These are phyloP conservation scores for Drosophila baimaii DNA, from an alignment of 1,140 invertebrate species.

Conservation along the genomic window DNA sequence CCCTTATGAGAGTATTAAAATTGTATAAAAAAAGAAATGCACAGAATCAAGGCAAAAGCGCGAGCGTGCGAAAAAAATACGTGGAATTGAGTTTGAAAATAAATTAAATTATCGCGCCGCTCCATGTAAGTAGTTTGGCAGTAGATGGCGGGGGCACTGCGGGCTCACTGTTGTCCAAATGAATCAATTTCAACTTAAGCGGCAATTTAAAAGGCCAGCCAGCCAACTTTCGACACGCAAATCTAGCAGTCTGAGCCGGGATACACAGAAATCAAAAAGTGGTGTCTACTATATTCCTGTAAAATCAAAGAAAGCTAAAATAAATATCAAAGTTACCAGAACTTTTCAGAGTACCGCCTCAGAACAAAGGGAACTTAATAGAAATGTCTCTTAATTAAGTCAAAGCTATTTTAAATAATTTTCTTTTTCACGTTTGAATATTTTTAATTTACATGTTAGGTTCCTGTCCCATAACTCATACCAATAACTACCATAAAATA, in stretches of 20 bases:
- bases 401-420: too few relatives aligned
- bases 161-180: slow-evolving; percentile 47
- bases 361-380: too few relatives aligned
- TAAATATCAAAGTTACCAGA: too few relatives aligned
- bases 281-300: background rate
- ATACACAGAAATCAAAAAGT: background rate
- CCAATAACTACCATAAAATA: too few relatives aligned
- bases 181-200: slow-evolving; percentile 79
- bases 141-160: slow-evolving; percentile 19
- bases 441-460: too few relatives aligned
- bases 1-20: slow-evolving; percentile 6
- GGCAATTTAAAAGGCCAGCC: slow-evolving; percentile 66
- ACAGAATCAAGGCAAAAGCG: slow-evolving; percentile 57
- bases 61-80: slow-evolving; percentile 50
- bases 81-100: slow-evolving; percentile 76
- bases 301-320: too few relatives aligned
- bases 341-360: too few relatives aligned
- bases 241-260: slow-evolving; percentile 28
- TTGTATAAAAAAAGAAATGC: slow-evolving; percentile 46
- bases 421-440: too few relatives aligned
- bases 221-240: slow-evolving; percentile 70
- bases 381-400: too few relatives aligned
- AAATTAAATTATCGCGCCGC: slow-evolving; percentile 72
- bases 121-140: slow-evolving; percentile 64
- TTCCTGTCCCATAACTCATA: too few relatives aligned